A percentile compares a stretch with the other conserved stretches of the same genome.
Evolutionary conservation across 2,888 invertebrate genomes (phyloP).

Genomic region (Chydorus sphaericus): DNA sequence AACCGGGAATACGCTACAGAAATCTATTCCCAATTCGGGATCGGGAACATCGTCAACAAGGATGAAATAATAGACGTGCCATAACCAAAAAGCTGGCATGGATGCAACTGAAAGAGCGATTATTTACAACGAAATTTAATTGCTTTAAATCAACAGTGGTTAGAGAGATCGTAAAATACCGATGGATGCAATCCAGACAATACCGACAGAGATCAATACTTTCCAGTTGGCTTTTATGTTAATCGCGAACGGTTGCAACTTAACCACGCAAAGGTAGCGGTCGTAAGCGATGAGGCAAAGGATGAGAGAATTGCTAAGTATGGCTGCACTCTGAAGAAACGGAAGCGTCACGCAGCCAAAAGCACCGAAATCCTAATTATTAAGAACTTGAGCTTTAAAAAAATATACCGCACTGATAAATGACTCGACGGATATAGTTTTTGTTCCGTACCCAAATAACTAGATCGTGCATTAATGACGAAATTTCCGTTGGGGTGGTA

Average conservation of each 20-base stretch:
- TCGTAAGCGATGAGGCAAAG: slow-evolving; percentile 15
- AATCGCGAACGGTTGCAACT: background rate
- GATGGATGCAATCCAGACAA: slow-evolving; percentile 2
- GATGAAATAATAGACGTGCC: slow-evolving; percentile 9
- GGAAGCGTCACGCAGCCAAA: slow-evolving; percentile 10
- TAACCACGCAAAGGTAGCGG: slow-evolving; percentile 14
- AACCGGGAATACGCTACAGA: slow-evolving; percentile 8
- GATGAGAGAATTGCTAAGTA: slow-evolving; percentile 10
- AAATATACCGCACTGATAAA: background rate
- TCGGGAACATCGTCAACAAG: slow-evolving; percentile 8
- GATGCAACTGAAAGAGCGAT: slow-evolving; percentile 4
- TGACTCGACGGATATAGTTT: background rate
- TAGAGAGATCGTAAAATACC: slow-evolving; percentile 2
- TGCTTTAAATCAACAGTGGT: background rate
- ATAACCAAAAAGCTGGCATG: slow-evolving; percentile 9
- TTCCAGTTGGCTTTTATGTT: background rate
- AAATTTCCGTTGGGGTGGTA: slow-evolving; percentile 13
- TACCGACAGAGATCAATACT: background rate
- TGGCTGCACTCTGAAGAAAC: slow-evolving; percentile 13
- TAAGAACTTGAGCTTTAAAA: background rate
- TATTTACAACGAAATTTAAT: background rate
- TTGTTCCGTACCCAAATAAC: slow-evolving; percentile 8
- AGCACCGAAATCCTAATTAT: slow-evolving; percentile 10
- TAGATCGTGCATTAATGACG: slow-evolving; percentile 3
- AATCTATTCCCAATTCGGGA: slow-evolving; percentile 10